A percentile compares a stretch with the other conserved stretches of the same genome.
Conservation (phyloP, 35 echinoderm and acorn worm genomes). For the Acanthaster planci region DNA sequence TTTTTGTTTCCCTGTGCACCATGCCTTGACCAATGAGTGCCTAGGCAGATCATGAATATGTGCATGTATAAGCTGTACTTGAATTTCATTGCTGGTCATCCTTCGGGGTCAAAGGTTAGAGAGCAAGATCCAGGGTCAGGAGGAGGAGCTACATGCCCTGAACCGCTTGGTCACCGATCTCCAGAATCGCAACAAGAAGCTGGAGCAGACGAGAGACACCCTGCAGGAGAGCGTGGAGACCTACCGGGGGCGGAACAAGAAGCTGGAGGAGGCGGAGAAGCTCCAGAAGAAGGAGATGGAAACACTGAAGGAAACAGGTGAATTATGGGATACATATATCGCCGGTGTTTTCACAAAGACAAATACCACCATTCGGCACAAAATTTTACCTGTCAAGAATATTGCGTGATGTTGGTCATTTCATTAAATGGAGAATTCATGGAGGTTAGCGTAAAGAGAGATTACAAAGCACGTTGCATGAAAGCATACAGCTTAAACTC, state of each 20-base stretch:
- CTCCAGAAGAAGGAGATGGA: constrained; percentile 17
- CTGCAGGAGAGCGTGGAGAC: constrained; percentile 63
- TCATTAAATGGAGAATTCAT: too few relatives aligned
- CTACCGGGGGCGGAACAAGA: constrained; percentile 41
- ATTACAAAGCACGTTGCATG: too few relatives aligned
- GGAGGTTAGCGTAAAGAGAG: too few relatives aligned
- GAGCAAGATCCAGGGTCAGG: constrained; percentile 63
- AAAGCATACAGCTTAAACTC: too few relatives aligned
- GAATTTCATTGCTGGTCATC: neutral
- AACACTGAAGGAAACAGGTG: constrained; percentile 26
- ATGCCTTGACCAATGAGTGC: too few relatives aligned
- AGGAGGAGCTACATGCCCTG: constrained; percentile 76
- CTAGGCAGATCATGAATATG: too few relatives aligned
- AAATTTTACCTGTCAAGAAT: too few relatives aligned
- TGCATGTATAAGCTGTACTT: too few relatives aligned
- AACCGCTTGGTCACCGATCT: constrained; percentile 65
- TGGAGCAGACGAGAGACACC: constrained; percentile 68
- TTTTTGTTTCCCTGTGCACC: too few relatives aligned
- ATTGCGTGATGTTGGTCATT: too few relatives aligned
- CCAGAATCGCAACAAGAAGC: constrained; percentile 73
- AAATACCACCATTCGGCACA: too few relatives aligned
- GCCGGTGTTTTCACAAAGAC: too few relatives aligned
- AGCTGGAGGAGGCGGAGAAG: neutral
- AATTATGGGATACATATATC: neutral
- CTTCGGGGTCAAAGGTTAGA: constrained; percentile 52